Evolutionary conservation across 2,888 invertebrate genomes (phyloP).

Genomic region (Chrysolina americana): DNA sequence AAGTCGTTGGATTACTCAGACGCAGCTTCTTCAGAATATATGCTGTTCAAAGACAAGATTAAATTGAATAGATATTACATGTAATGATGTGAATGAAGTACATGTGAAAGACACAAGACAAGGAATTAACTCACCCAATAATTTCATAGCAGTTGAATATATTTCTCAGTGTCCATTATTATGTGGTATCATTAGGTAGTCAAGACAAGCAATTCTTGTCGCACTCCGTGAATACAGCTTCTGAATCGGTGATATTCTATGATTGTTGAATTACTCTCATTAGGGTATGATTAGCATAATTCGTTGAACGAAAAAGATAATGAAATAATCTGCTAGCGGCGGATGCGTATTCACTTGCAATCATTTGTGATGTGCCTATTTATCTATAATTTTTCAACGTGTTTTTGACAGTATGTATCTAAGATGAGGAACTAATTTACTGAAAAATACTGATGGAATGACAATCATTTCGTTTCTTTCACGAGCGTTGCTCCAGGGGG

Average conservation of each 20-base stretch:
- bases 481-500: too few relatives aligned
- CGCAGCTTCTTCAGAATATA: too few relatives aligned
- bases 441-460: too few relatives aligned
- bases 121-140: background rate
- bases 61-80: background rate
- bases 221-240: background rate
- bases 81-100: background rate
- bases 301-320: background rate
- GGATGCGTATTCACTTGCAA: background rate
- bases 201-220: background rate
- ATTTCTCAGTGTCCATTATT: background rate
- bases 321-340: background rate
- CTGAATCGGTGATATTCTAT: background rate
- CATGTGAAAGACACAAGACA: background rate
- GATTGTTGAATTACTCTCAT: slow-evolving; percentile 9
- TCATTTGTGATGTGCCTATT: background rate
- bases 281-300: background rate
- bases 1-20: too few relatives aligned
- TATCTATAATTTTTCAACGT: too few relatives aligned
- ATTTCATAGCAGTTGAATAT: background rate
- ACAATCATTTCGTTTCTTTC: too few relatives aligned
- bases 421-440: too few relatives aligned
- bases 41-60: too few relatives aligned
- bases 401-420: too few relatives aligned
- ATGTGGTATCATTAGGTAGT: background rate